Conservation (phyloP, 2,797 vertebrate species). For the Syndactyla subalaris region DNA sequence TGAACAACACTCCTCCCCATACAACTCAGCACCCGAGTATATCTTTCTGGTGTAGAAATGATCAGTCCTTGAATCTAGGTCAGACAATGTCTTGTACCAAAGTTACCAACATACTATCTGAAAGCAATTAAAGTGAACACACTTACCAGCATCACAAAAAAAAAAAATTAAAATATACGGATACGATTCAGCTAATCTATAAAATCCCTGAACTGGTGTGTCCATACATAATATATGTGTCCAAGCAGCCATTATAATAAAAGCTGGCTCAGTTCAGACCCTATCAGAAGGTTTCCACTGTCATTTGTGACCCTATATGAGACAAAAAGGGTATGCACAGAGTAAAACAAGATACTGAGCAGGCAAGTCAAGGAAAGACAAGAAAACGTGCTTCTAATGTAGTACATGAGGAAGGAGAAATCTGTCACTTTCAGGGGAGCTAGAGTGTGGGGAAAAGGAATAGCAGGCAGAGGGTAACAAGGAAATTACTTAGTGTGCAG, state of each 20-base stretch:
- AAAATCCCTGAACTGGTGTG: neutral
- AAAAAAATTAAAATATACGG: neutral
- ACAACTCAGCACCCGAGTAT: neutral
- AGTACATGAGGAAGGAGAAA: neutral
- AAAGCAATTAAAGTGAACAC: neutral
- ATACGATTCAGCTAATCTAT: neutral
- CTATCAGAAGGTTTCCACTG: neutral
- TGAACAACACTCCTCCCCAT: neutral
- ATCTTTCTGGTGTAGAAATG: neutral
- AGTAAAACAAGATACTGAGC: neutral
- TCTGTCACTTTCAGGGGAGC: neutral
- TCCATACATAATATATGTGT: fast-evolving
- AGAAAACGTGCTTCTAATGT: neutral
- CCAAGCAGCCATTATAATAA: neutral
- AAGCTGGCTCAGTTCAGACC: neutral
- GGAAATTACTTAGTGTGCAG: neutral
- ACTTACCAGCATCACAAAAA: neutral
- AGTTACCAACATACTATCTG: neutral
- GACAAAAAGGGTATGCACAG: neutral
- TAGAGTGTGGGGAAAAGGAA: neutral
- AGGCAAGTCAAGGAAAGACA: neutral
- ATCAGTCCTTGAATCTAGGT: neutral
- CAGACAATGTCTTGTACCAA: neutral
- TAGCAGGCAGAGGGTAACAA: neutral
- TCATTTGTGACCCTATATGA: neutral